Conservation (phyloP, 2,797 vertebrate species). For the Hoplostethus atlanticus region DNA sequence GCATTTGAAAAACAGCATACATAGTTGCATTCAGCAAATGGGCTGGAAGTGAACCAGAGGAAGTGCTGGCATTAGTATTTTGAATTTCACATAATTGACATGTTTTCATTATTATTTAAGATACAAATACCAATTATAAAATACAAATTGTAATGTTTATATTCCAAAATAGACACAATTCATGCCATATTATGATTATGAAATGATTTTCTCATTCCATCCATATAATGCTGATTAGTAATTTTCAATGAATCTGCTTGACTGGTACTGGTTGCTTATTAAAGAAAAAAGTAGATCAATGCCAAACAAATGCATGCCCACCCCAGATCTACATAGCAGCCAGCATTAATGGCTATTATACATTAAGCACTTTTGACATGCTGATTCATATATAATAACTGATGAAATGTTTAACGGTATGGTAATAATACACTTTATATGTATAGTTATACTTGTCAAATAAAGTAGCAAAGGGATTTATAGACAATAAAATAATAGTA, state of each 20-base stretch:
- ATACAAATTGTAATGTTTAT: neutral
- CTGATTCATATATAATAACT: neutral
- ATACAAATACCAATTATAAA: neutral
- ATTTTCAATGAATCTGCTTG: neutral
- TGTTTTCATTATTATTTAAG: neutral
- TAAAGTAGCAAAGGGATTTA: too few species aligned
- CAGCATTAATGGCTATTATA: neutral
- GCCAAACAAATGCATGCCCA: neutral
- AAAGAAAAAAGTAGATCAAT: slow-evolving; percentile 5
- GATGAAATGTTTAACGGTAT: neutral
- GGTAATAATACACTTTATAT: neutral
- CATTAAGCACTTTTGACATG: neutral
- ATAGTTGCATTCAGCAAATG: neutral
- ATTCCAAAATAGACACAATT: neutral
- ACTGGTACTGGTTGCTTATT: neutral
- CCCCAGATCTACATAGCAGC: neutral
- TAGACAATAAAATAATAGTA: too few species aligned
- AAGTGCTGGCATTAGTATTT: neutral
- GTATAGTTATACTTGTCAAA: too few species aligned
- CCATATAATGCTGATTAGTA: too few species aligned
- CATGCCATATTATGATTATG: slow-evolving; percentile 3
- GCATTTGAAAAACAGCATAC: neutral
- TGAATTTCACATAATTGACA: neutral
- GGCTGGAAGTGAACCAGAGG: neutral
- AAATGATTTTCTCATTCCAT: slow-evolving; percentile 11